Base-by-base conservation (phyloP, 2,113 vertebrate genomes). In the Gobius niger region DNA sequence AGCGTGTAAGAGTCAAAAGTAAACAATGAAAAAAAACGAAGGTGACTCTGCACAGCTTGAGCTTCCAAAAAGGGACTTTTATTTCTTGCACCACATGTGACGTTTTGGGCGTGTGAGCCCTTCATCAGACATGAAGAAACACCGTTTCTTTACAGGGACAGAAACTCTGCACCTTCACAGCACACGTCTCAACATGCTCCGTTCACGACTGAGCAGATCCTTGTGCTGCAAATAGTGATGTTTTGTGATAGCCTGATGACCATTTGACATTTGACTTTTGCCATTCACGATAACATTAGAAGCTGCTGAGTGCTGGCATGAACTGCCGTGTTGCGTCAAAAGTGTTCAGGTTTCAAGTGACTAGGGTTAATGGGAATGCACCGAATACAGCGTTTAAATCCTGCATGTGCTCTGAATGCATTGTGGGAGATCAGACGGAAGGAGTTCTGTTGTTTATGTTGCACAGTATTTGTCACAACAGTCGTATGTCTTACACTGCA, bases 111-210 rank as follows among this genome's bases (percentile, higher is more conserved):
- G 1, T 8, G 34, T 4, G 5, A 53, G 63, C 44, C 56, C 53
- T 63, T 34, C 24, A 34, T 34, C 24, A 34, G 24, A 34, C 24
- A 34, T 4, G 24, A 34, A 34, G 24, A 34, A 34, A 34, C 24
- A 34, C 24, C 0, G 24, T 34, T 34, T 34, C 24, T 4, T 13
- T 60, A 59, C 76, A 34, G 46, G 68, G 72, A 65, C 19, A 72
- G 80, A 82, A 86, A 85, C 77, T 68, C 62, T 70, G 79, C 83
- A 82, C 81, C 77, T 81, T 73, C 11, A 41, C 44, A 64, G 63
- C 51, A 71, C 42, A 41, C 8, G 68, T 52, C 40, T 68, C 75
- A 65, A 57, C 70, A 59, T 66, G 75, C 12, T 6, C 7, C 63
- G 80, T 83, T 64, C 72, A 78, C 56, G 57, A 80, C 70, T 82